A percentile compares a stretch with the other conserved stretches of the same genome.
Evolutionary conservation across 1,140 invertebrate species (phyloP).

Genomic region (Fopius arisanus): DNA sequence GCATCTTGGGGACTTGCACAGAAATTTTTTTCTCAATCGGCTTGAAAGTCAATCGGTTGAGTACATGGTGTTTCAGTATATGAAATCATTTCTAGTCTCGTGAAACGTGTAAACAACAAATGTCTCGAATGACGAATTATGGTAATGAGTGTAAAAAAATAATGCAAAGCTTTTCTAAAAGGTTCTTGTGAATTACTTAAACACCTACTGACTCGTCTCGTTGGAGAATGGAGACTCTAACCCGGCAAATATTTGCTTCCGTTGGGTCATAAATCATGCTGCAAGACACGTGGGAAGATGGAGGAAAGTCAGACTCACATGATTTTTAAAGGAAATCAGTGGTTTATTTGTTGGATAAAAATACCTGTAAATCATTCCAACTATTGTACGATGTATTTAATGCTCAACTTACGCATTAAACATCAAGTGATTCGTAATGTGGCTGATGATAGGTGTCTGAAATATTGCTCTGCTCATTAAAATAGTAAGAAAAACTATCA

Average conservation of each 20-base stretch:
- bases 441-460: neutral
- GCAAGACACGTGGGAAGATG: constrained; percentile 16
- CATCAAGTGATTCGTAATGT: neutral
- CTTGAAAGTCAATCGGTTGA: neutral
- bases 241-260: constrained; percentile 16
- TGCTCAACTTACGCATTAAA: neutral
- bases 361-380: neutral
- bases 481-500: neutral
- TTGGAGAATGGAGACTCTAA: neutral
- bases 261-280: constrained; percentile 17
- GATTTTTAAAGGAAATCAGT: neutral
- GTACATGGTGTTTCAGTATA: neutral
- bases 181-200: constrained; percentile 4
- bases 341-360: neutral
- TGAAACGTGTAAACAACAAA: neutral
- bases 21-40: neutral
- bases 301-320: neutral
- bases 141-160: neutral
- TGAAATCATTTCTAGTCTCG: neutral
- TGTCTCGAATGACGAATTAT: neutral
- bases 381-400: neutral
- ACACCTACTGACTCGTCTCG: neutral
- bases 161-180: neutral
- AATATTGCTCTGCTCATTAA: neutral
- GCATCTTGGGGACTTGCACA: neutral